Evolutionary conservation across 2,888 invertebrate genomes (phyloP).

Genomic region (Molorchus minor): DNA sequence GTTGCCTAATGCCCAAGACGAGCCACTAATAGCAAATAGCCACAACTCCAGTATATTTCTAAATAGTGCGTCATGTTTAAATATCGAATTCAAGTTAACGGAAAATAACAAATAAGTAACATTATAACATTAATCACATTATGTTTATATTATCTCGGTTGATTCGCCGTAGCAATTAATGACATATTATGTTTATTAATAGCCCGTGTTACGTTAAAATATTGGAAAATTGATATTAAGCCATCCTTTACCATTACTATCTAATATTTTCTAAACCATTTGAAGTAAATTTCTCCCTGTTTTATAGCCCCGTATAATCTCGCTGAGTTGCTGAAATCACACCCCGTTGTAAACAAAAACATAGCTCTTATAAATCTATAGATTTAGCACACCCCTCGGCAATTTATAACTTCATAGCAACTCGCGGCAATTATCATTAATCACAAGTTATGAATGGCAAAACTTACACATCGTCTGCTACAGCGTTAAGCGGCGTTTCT

Average conservation of each 20-base stretch:
- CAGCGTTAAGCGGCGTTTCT: constrained; percentile 36
- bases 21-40: too few relatives aligned
- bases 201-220: constrained; percentile 1
- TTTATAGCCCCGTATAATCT: constrained; percentile 30
- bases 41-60: too few relatives aligned
- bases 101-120: too few relatives aligned
- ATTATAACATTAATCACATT: too few relatives aligned
- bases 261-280: constrained; percentile 47
- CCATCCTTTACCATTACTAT: constrained; percentile 22
- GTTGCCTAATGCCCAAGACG: too few relatives aligned
- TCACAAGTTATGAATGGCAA: constrained; percentile 62
- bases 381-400: constrained; percentile 49
- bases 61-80: too few relatives aligned
- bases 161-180: too few relatives aligned
- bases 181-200: too few relatives aligned
- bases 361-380: constrained; percentile 53
- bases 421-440: constrained; percentile 61
- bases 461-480: constrained; percentile 58
- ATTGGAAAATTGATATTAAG: constrained; percentile 9
- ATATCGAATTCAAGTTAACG: too few relatives aligned
- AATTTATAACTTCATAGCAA: constrained; percentile 60
- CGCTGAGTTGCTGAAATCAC: constrained; percentile 53
- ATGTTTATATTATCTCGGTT: too few relatives aligned
- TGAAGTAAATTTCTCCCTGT: constrained; percentile 45
- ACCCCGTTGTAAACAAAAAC: constrained; percentile 55